A percentile compares a stretch with the other conserved stretches of the same genome.
phyloP scores from a whole-genome alignment of 2,888 invertebrate species.

The Euproctis similis region DNA sequence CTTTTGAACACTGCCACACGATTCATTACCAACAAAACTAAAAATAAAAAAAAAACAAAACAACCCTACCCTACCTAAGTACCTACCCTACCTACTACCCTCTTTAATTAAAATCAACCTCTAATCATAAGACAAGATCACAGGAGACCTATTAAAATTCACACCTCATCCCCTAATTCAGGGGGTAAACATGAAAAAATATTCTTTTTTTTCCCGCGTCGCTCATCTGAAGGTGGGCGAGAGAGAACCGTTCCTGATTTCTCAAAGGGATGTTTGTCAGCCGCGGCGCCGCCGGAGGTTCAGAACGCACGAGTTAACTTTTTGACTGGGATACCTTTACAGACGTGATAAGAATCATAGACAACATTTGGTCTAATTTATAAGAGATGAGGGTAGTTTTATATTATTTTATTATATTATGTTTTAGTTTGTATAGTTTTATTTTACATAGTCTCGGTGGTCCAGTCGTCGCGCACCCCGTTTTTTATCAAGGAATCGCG shows the following conservation, averaged over 20 bases:
- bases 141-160: constrained; percentile 22
- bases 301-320: constrained; percentile 66
- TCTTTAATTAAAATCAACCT: constrained; percentile 14
- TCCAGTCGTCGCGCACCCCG: no score
- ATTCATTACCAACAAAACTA: no score
- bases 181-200: constrained; percentile 20
- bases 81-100: not conserved
- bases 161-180: constrained; percentile 17
- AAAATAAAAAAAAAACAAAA: no score
- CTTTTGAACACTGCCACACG: no score
- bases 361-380: constrained; percentile 18
- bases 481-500: no score
- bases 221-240: constrained; percentile 36
- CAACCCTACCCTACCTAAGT: no score
- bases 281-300: constrained; percentile 14
- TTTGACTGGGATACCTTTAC: constrained; percentile 69
- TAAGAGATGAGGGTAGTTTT: no score
- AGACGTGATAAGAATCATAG: constrained; percentile 59
- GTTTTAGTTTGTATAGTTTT: no score
- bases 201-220: constrained; percentile 7
- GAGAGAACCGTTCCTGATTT: constrained; percentile 64
- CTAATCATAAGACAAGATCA: constrained; percentile 9
- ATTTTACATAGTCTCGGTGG: no score
- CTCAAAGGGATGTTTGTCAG: constrained; percentile 66
- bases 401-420: no score